A percentile compares a stretch with the other conserved stretches of the same genome.
Evolutionary conservation across 2,797 vertebrate genomes (phyloP).

Genomic region (Poecilia velifera): DNA sequence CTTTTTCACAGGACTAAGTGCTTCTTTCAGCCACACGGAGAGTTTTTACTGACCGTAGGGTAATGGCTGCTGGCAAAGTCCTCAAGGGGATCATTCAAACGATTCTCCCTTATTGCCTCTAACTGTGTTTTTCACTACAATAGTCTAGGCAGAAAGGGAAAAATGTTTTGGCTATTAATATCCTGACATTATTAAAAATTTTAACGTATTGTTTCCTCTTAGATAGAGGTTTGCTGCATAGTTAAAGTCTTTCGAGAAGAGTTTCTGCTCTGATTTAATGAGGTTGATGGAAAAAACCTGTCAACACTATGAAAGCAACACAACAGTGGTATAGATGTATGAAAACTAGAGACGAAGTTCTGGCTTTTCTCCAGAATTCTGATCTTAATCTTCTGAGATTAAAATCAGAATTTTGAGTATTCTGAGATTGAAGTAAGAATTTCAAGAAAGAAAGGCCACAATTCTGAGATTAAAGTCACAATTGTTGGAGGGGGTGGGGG

Average conservation of each 20-base stretch:
- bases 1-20: constrained; percentile 25
- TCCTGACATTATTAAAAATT: neutral
- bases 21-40: neutral
- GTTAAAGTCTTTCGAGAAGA: neutral
- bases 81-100: constrained; percentile 3
- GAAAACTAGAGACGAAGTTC: neutral
- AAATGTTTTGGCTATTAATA: neutral
- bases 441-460: no score
- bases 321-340: neutral
- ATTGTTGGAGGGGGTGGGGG: no score
- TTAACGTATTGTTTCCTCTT: neutral
- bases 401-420: no score
- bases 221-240: neutral
- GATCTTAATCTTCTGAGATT: no score
- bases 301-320: neutral
- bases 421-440: no score
- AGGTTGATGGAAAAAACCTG: neutral
- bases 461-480: no score
- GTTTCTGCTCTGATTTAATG: neutral
- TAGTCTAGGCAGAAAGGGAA: neutral
- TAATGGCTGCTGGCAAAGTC: neutral
- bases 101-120: neutral
- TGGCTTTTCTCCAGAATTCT: no score
- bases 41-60: constrained; percentile 10
- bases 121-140: constrained; percentile 2